Conservation (phyloP, 1,140 invertebrate species). For the Drosophila trapezifrons region DNA sequence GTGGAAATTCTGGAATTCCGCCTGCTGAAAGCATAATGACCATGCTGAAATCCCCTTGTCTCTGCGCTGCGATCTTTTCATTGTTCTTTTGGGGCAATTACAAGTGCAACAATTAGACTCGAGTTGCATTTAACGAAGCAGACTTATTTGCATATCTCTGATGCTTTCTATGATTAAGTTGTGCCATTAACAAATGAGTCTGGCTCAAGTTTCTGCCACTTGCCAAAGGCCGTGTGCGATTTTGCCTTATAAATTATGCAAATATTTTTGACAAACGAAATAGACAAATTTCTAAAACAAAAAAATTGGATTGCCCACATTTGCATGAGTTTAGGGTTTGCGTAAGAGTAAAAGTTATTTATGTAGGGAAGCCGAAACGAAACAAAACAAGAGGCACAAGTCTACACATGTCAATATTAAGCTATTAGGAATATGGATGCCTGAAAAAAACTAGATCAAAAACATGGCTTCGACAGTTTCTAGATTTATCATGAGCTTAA, state of each 20-base stretch:
- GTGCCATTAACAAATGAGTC: constrained; percentile 37
- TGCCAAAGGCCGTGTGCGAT: not conserved
- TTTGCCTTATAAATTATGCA: constrained; percentile 33
- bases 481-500: constrained; percentile 30
- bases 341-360: constrained; percentile 81
- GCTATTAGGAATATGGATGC: constrained; percentile 21
- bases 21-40: constrained; percentile 52
- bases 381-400: not conserved
- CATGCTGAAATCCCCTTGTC: constrained; percentile 38
- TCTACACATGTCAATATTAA: constrained; percentile 12
- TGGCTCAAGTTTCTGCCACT: constrained; percentile 9
- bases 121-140: constrained; percentile 1
- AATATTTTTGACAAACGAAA: constrained; percentile 39
- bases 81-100: constrained; percentile 37
- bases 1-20: constrained; percentile 22
- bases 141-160: constrained; percentile 30
- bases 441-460: not conserved
- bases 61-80: constrained; percentile 23
- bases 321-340: constrained; percentile 53
- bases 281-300: constrained; percentile 67
- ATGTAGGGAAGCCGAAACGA: constrained; percentile 34
- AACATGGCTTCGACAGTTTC: not conserved
- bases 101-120: constrained; percentile 42
- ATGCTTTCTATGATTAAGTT: constrained; percentile 37
- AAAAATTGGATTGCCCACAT: constrained; percentile 29